Evolutionary conservation across 2,888 invertebrate genomes (phyloP), one percentile per base, ranked within the genome.

Genomic region (Archips xylosteana): DNA sequence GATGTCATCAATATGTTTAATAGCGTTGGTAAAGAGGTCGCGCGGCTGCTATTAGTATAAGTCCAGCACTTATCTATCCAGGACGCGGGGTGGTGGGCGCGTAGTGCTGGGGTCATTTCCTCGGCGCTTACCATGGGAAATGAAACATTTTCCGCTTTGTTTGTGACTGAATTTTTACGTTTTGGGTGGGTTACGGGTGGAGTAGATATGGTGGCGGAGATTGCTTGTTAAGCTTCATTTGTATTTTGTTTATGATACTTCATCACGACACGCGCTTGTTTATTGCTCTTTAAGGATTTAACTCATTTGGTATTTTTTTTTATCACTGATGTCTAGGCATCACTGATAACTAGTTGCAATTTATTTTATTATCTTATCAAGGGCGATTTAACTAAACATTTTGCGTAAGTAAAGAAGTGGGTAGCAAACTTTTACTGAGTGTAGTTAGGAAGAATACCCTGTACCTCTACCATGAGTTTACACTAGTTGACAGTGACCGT

Each of bases 31-130:
- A 76, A 63, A 64, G 76, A 73, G 79, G 78, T 76, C 78, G 75
- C 72, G 57, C 69, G 59, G 57, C 59, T 49, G 73, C 68, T 66
- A 64, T 73, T 70, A 73, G 67, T 67, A 64, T 61, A 42, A 75
- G 64, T 75, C 75, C 75, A 42, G 74, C 71, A 75, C 80, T 82
- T 82, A 84, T 81, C 81, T 83, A 83, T 83, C 78, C 79, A 81
- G 85, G 82, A 76, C 83, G 70, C 32, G 75, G 78, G 70, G 63
- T 74, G 76, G 60, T 57, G 68, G 71, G 76, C 72, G 74, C 64
- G 66, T 39, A 76, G 76, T 15, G 12, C 36, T 15, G 71, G 72
- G 78, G 81, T 75, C 76, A 78, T 78, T 83, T 79, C 82, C 82
- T 79, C 65, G 64, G 76, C 76, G 54, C 54, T 49, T 65, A 66